Evolutionary conservation across 2,113 vertebrate genomes (phyloP), one percentile per base, ranked within the genome.

Genomic region (Laterallus jamaicensis): DNA sequence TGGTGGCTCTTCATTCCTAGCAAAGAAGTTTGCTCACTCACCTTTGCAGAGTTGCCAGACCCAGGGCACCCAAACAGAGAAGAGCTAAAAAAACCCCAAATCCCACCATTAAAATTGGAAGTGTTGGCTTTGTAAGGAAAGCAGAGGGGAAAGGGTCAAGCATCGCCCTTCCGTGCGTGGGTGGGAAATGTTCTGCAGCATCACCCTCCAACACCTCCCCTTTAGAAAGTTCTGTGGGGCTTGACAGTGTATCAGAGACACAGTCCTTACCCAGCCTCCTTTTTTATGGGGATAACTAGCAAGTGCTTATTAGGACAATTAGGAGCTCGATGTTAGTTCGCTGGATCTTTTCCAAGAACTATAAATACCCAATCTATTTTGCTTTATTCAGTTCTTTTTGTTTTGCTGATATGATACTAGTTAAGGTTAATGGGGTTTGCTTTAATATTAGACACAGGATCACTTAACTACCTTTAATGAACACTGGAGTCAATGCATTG

Each of bases 391-490:
- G 92, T 91, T 96, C 85, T 96, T 96, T 97, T 96, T 96, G 86
- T 96, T 97, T 95, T 97, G 93, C 94, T 97, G 94, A 94, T 96
- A 94, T 95, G 91, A 92, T 95, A 93, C 90, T 85, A 95, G 94
- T 96, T 96, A 94, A 93, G 93, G 95, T 95, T 94, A 96, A 97
- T 96, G 93, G 88, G 85, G 88, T 95, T 96, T 96, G 88, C 92
- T 88, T 97, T 96, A 96, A 90, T 95, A 95, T 94, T 82, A 92
- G 90, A 50, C 77, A 59, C 83, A 89, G 92, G 86, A 96, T 93
- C 90, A 90, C 93, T 94, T 96, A 94, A 95, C 95, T 95, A 93
- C 82, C 92, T 95, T 96, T 93, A 96, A 96, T 93, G 96, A 95
- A 94, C 88, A 77, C 82, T 37, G 67, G 81, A 96, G 85, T 93